phyloP scores from a whole-genome alignment of 2,113 vertebrate species.

The Sturnus vulgaris region DNA sequence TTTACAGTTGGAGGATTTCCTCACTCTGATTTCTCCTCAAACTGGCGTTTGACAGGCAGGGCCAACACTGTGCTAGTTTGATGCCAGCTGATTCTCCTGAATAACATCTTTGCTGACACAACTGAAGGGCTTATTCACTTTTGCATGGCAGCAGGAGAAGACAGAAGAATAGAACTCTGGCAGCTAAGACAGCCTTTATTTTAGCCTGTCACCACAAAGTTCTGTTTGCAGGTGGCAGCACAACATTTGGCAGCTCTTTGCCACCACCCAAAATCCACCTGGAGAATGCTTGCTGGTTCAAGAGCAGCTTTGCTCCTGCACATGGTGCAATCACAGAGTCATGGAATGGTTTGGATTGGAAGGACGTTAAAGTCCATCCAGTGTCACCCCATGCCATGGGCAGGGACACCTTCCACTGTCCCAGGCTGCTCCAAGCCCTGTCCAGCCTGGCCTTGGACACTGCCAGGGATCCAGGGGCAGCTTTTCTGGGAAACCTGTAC shows the following conservation, averaged over 20 bases:
- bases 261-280: neutral
- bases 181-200: neutral
- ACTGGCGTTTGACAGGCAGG: neutral
- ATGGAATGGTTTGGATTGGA: neutral
- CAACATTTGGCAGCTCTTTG: neutral
- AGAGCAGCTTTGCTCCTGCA: neutral
- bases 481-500: neutral
- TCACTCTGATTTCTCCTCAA: neutral
- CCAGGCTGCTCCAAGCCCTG: neutral
- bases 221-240: neutral
- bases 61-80: neutral
- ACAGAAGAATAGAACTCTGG: neutral
- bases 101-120: neutral
- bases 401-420: neutral
- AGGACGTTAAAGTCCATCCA: neutral
- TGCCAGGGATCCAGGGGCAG: neutral
- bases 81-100: neutral
- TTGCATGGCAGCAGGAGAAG: neutral
- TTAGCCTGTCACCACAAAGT: neutral
- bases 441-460: neutral
- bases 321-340: neutral
- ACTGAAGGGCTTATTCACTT: neutral
- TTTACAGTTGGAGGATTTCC: neutral
- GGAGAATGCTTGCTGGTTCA: neutral
- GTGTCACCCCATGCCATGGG: too few relatives aligned